Base-by-base conservation (phyloP, 2,888 invertebrate species). In the Villa cingulata region DNA sequence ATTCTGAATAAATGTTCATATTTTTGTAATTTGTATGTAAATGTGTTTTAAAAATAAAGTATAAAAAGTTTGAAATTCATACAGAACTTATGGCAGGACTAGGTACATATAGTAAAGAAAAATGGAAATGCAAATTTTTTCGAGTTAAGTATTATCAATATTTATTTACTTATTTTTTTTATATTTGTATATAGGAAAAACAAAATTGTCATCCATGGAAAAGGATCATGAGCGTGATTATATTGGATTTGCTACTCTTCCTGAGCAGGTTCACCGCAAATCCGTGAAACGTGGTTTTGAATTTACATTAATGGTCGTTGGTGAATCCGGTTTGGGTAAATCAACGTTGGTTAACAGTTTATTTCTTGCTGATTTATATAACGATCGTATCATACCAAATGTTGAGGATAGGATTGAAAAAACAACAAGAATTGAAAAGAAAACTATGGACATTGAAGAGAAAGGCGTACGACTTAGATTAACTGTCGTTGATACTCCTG, bases 271-370 rank as follows among this genome's bases (percentile, higher is more conserved):
- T 23, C 94, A 96, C 68, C 76, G 95, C 53, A 96, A 96, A 70
- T 94, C 92, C 1, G 95, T 95, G 46, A 96, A 96, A 70, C 95
- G 94, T 65, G 95, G 95, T 19, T 96, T 96, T 65, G 95, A 95
- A 71, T 96, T 96, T 66, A 95, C 95, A 1, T 72, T 96, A 14
- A 95, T 96, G 95, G 94, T 96, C 47, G 94, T 90, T 10, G 90
- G 91, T 36, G 86, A 88, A 61, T 83, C 83, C 56, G 92, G 95
- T 0, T 72, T 95, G 37, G 96, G 96, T 34, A 96, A 96, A 72
- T 94, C 94, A 0, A 96, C 96, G 0, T 73, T 96, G 42, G 91
- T 96, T 43, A 95, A 95, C 70, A 92, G 92, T 52, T 73, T 96
- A 48, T 96, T 96, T 67, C 73, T 94, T 49, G 94, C 92, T 37